Evolutionary conservation across 2,113 vertebrate genomes (phyloP), one percentile per base, ranked within the genome.

Genomic region (Saimiri boliviensis): DNA sequence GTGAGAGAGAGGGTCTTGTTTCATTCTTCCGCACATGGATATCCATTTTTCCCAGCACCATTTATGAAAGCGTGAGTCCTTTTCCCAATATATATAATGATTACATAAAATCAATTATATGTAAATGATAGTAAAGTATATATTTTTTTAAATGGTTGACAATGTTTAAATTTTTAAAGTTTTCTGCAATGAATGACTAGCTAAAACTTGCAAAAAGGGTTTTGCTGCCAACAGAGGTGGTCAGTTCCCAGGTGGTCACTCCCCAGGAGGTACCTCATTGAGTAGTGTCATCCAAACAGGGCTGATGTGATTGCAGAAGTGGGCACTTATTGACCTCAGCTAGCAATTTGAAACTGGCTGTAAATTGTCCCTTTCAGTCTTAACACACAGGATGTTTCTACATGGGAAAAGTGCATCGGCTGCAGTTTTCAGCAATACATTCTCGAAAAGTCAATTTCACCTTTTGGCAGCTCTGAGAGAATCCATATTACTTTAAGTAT

Each of bases 381-480:
- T 88, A 86, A 94, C 63, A 81, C 77, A 82, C 88, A 97, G 97
- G 95, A 98, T 95, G 49, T 95, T 97, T 95, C 97, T 90, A 93
- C 83, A 47, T 80, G 73, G 93, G 81, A 95, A 97, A 98, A 98
- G 58, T 94, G 97, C 97, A n/a, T 5, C 42, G 79, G 96, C 96
- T 97, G 98, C 98, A 98, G 77, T 96, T 98, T 98, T 95, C 96
- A 88, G 97, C 92, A 97, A 97, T 95, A 92, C 56, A 35, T 97
- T 94, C 98, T 98, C 95, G 83, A 97, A 98, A 98, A 98, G 98
- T 97, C 98, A 97, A 95, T 98, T 98, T 97, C 96, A 97, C 97
- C 98, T 98, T 98, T 97, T 98, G 98, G 96, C 97, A 98, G 98
- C 90, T 97, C 89, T 80, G 66, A 97, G 96, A 82, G 89, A 96